A percentile compares a stretch with the other conserved stretches of the same genome.
Conservation (phyloP, 2,888 invertebrate genomes). For the Aphidius colemani region DNA sequence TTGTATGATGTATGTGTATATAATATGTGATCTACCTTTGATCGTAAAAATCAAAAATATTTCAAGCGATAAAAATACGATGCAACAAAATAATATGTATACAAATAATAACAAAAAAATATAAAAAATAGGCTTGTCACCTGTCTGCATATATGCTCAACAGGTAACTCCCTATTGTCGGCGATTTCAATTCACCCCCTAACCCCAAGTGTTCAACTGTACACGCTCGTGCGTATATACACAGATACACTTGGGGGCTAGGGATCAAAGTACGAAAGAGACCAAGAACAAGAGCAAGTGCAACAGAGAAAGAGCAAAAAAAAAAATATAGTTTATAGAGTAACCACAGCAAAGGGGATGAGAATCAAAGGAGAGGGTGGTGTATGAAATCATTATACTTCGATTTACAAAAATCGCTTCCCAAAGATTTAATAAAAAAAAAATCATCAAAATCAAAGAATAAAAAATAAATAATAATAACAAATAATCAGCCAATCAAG, state of each 20-base stretch:
- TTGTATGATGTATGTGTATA: conserved; percentile 7
- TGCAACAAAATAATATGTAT: conserved; percentile 37
- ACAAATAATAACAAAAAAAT: conserved; percentile 41
- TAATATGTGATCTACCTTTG: conserved; percentile 13
- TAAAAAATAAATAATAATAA: not conserved
- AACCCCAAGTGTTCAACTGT: conserved; percentile 9
- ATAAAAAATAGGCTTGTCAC: conserved; percentile 51
- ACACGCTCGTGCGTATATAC: conserved; percentile 15
- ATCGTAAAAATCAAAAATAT: conserved; percentile 54
- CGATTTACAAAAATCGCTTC: conserved; percentile 4
- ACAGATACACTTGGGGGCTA: not conserved
- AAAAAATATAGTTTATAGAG: not conserved
- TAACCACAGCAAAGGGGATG: conserved; percentile 13
- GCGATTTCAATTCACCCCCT: conserved; percentile 17
- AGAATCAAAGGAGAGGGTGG: conserved; percentile 10
- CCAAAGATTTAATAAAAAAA: no score
- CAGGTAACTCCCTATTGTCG: conserved; percentile 56
- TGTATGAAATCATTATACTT: conserved; percentile 6
- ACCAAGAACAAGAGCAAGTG: not conserved
- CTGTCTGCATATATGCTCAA: conserved; percentile 54
- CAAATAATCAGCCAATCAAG: no score
- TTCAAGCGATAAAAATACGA: conserved; percentile 55
- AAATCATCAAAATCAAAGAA: not conserved
- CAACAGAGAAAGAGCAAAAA: not conserved
- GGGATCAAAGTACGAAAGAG: conserved; percentile 1